Conservation (phyloP, 2,888 invertebrate genomes). For the Lutraria lutraria region DNA sequence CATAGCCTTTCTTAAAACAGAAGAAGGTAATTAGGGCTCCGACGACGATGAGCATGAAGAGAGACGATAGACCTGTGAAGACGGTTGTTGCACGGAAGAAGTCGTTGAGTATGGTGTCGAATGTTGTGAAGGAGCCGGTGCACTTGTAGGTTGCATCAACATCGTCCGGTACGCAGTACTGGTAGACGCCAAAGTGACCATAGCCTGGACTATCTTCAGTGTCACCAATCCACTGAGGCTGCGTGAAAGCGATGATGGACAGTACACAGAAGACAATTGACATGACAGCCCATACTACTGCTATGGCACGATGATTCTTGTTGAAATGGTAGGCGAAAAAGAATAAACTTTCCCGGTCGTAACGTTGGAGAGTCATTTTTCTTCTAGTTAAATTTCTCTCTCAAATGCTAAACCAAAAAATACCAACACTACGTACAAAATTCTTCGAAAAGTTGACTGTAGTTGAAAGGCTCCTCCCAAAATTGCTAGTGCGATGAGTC, state of each 20-base stretch:
- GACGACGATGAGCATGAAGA: slow-evolving; percentile 93
- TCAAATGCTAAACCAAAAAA: slow-evolving; percentile 1
- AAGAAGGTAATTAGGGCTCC: slow-evolving; percentile 95
- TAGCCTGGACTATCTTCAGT: slow-evolving; percentile 88
- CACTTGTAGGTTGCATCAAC: slow-evolving; percentile 87
- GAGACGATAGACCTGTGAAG: slow-evolving; percentile 94
- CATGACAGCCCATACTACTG: slow-evolving; percentile 98
- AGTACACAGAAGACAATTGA: slow-evolving; percentile 98
- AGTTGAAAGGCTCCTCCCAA: neutral
- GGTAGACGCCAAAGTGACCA: slow-evolving; percentile 97
- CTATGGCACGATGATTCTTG: slow-evolving; percentile 91
- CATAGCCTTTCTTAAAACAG: slow-evolving; percentile 95
- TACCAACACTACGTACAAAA: neutral
- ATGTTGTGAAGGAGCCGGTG: slow-evolving; percentile 90
- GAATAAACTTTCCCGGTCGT: slow-evolving; percentile 67
- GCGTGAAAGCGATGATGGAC: slow-evolving; percentile 96
- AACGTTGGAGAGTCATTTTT: slow-evolving; percentile 65
- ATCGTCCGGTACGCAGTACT: slow-evolving; percentile 89
- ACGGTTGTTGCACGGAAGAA: slow-evolving; percentile 95
- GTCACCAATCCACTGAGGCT: slow-evolving; percentile 89
- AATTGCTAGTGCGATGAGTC: slow-evolving; percentile 22
- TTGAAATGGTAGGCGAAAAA: slow-evolving; percentile 81
- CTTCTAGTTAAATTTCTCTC: neutral
- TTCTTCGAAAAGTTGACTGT: neutral
- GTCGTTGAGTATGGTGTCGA: slow-evolving; percentile 92